These are phyloP conservation scores for Parazoanthus darwini DNA, from an alignment of 92 coral and sea anemone species.

Conservation along the genomic window DNA sequence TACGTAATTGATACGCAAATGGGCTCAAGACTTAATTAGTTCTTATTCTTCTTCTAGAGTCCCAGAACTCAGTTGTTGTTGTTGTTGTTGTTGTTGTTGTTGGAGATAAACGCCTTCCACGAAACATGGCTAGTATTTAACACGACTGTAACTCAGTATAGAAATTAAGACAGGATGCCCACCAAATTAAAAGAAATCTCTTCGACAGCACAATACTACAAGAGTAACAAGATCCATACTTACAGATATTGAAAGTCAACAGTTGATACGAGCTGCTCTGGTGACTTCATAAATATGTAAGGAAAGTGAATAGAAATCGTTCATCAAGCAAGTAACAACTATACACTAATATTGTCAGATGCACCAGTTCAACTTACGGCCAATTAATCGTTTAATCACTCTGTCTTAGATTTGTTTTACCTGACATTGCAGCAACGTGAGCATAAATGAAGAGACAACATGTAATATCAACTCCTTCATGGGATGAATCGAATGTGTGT, in stretches of 20 bases:
- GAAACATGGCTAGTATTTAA: too few relatives aligned
- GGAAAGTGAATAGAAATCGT: not conserved
- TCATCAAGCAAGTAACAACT: not conserved
- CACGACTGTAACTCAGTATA: too few relatives aligned
- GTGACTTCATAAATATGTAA: constrained; percentile 58
- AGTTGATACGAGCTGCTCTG: constrained; percentile 91
- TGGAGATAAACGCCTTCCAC: too few relatives aligned
- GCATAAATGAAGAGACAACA: too few relatives aligned
- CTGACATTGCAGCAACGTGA: not conserved
- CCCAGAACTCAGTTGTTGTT: too few relatives aligned
- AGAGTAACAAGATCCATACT: constrained; percentile 42
- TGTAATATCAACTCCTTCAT: too few relatives aligned
- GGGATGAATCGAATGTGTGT: not conserved
- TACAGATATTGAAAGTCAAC: constrained; percentile 92
- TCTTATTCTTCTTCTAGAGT: too few relatives aligned
- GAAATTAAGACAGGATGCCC: too few relatives aligned
- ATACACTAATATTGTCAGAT: not conserved
- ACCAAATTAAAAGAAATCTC: not conserved
- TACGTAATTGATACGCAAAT: too few relatives aligned
- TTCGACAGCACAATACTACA: not conserved
- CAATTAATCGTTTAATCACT: not conserved
- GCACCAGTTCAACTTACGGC: not conserved
- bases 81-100: too few relatives aligned
- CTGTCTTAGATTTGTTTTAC: not conserved
- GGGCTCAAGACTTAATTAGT: too few relatives aligned